Conservation (phyloP, 1,140 invertebrate genomes). For the Heliconius hewitsoni region DNA sequence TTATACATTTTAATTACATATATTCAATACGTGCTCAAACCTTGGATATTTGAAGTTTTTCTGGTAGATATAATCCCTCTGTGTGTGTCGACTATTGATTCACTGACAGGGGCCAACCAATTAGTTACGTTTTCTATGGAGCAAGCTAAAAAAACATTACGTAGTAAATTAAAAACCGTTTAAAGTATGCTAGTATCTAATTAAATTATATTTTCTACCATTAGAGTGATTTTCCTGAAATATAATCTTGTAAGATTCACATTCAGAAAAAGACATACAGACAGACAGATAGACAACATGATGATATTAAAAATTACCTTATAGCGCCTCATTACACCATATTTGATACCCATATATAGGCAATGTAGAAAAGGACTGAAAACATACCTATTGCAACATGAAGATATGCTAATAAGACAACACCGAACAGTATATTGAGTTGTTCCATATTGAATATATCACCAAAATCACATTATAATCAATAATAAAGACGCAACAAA, state of each 20-base stretch:
- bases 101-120: constrained; percentile 39
- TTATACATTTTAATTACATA: not conserved
- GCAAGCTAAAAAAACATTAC: constrained; percentile 44
- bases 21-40: constrained; percentile 22
- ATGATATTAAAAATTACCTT: too few species aligned
- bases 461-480: constrained; percentile 19
- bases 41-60: constrained; percentile 41
- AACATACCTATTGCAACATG: constrained; percentile 10
- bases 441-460: constrained; percentile 13
- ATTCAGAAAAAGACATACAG: too few species aligned
- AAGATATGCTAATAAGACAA: not conserved
- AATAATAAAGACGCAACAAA: not conserved
- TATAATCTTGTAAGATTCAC: not conserved
- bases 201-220: not conserved
- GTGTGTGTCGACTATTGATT: constrained; percentile 43
- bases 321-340: not conserved
- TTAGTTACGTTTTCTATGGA: constrained; percentile 41
- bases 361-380: not conserved
- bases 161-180: not conserved
- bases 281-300: too few species aligned
- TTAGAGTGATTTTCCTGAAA: not conserved
- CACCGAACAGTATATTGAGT: not conserved
- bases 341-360: not conserved
- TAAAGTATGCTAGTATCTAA: not conserved
- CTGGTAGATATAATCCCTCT: constrained; percentile 40